Evolutionary conservation across 2,888 invertebrate species (phyloP).

Genomic region (Tolmerus cingulatus): DNA sequence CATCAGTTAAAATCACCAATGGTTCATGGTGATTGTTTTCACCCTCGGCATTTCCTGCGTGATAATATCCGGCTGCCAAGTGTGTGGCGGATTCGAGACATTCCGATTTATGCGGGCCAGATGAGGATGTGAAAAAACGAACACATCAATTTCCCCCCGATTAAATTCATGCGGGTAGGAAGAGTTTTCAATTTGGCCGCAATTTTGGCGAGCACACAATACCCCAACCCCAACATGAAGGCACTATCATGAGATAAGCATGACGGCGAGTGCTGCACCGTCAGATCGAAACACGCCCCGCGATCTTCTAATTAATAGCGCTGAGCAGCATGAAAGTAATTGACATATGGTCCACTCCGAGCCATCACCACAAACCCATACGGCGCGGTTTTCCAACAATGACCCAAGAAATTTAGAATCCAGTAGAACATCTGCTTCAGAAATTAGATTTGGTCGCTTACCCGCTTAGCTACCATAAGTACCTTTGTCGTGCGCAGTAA

Average conservation of each 20-base stretch:
- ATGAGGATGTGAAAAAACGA: constrained; percentile 7
- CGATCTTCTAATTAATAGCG: background rate
- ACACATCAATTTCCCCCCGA: constrained; percentile 3
- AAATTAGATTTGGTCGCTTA: background rate
- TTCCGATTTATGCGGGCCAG: background rate
- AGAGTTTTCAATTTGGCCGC: constrained; percentile 15
- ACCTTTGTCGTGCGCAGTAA: background rate
- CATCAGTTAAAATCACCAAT: background rate
- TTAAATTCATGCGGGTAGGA: background rate
- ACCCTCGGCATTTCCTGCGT: constrained; percentile 2
- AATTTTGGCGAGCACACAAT: background rate
- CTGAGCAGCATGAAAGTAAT: background rate
- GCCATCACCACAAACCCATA: background rate
- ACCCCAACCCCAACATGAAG: background rate
- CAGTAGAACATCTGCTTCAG: background rate
- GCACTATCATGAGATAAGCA: background rate
- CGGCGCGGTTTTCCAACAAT: background rate
- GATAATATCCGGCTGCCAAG: background rate
- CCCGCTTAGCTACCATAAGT: background rate
- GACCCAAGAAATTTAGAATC: background rate
- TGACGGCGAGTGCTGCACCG: background rate
- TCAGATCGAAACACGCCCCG: background rate
- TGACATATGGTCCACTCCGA: background rate
- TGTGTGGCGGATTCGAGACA: constrained; percentile 15
- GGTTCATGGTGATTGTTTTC: background rate